phyloP scores from a whole-genome alignment of 2,797 vertebrate species.

The Anabas testudineus region DNA sequence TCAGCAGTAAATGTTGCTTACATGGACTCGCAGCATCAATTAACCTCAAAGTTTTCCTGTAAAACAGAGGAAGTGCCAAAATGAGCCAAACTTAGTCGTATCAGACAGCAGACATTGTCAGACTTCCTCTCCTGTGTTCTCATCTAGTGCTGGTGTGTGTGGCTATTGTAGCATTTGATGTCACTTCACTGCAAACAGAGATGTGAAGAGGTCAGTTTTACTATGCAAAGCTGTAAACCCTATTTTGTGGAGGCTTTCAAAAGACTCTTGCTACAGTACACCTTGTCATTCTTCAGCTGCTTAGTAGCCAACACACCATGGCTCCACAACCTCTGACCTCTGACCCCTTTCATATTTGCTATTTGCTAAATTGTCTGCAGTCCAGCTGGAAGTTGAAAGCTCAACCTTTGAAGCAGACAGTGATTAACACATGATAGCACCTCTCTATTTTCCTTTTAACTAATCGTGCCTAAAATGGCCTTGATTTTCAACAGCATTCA shows the following conservation, averaged over 20 bases:
- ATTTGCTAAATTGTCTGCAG: constrained; percentile 58
- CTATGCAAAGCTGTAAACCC: constrained; percentile 74
- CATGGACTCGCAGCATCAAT: constrained; percentile 52
- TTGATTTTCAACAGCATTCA: constrained; percentile 46
- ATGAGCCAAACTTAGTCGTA: constrained; percentile 31
- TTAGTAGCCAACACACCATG: constrained; percentile 63
- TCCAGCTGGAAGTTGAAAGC: constrained; percentile 67
- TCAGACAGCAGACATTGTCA: constrained; percentile 28
- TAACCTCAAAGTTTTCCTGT: constrained; percentile 51
- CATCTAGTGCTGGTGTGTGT: constrained; percentile 31
- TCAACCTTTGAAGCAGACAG: constrained; percentile 70
- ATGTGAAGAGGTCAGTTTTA: too few relatives aligned
- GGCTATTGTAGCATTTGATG: constrained; percentile 28
- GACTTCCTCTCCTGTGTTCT: constrained; percentile 34
- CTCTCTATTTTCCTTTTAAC: constrained; percentile 54
- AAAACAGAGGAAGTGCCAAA: constrained; percentile 61
- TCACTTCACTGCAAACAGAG: constrained; percentile 50
- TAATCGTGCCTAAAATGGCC: constrained; percentile 54
- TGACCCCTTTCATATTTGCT: constrained; percentile 67
- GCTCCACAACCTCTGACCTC: constrained; percentile 62
- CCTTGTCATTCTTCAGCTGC: constrained; percentile 75
- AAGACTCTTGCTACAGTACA: constrained; percentile 45
- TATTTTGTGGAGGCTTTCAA: constrained; percentile 76
- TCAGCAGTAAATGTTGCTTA: constrained; percentile 39
- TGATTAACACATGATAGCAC: constrained; percentile 71